Base-by-base conservation (phyloP, 2,888 invertebrate genomes). In the Agonopterix alstromeriana region DNA sequence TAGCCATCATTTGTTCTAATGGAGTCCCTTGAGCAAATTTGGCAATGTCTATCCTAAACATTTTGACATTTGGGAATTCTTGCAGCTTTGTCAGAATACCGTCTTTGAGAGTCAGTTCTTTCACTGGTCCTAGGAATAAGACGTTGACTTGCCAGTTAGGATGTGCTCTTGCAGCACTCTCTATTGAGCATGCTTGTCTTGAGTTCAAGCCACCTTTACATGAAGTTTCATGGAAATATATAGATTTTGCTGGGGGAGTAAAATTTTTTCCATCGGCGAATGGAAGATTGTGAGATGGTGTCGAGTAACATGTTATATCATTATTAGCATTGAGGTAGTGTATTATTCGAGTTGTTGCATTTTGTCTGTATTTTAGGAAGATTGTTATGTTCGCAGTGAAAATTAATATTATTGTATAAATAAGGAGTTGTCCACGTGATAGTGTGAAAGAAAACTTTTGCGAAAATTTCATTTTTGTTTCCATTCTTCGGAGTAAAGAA, bases 1-100 rank as follows among this genome's bases (percentile, higher is more conserved):
- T 8, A 9, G 59, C 61, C 53, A 90, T 90, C 76, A 92, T 83
- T 1, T 81, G 57, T 54, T 91, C 90, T 5, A 92, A 61, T 0
- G 92, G 91, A 0, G 92, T 91, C 4, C 78, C 77, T 48, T 75
- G 78, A 4, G 86, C 73, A 52, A 90, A 91, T 35, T 75, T 77
- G n/a, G 73, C 75, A 43, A 90, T 82, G 52, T 89, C 71, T 14
- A 45, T 38, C 38, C 45, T 38, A 5, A 3, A 8, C 3, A 45
- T 10, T 11, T 17, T 14, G n/a, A 45, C 38, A 17, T 45, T 45
- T 11, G 3, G 5, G 7, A 38, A 45, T 10, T 9, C 4, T 17
- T 10, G n/a, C n/a, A 45, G 14, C n/a, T 9, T 38, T 35, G 9
- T 10, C n/a, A 45, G 17, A 5, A 17, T 17, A 7, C 10, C 17